These are phyloP conservation scores for Buceros bicornis DNA, from an alignment of 2,797 vertebrate species.

Conservation along the genomic window DNA sequence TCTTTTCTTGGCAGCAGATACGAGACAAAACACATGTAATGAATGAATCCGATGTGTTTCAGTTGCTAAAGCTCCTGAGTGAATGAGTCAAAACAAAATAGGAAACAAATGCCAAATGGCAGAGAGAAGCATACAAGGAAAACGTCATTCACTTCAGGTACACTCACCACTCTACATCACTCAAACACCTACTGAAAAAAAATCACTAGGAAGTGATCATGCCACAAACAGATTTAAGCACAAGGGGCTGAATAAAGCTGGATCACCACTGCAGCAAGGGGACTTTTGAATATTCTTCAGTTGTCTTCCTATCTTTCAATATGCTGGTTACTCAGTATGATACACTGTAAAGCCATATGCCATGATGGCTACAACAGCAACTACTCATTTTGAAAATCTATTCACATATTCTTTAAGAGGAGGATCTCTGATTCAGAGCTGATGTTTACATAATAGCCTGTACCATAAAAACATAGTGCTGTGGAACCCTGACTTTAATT, in stretches of 20 bases:
- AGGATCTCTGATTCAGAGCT: not conserved
- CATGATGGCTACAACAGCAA: not conserved
- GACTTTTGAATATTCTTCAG: not conserved
- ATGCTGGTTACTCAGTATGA: not conserved
- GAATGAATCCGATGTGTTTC: not conserved
- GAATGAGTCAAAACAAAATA: not conserved
- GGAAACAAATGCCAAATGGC: constrained; percentile 18
- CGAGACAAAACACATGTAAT: not conserved
- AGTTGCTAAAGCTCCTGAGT: not conserved
- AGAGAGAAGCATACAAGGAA: not conserved
- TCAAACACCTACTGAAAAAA: not conserved
- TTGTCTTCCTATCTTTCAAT: not conserved
- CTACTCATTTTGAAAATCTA: not conserved
- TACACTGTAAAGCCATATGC: not conserved
- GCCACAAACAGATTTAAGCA: not conserved
- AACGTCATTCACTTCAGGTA: not conserved
- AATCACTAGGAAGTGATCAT: not conserved
- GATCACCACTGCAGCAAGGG: not conserved
- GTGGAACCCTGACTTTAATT: not conserved
- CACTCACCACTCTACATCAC: not conserved
- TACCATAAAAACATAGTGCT: not conserved
- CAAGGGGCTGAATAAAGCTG: not conserved
- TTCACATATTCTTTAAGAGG: not conserved
- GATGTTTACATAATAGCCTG: not conserved
- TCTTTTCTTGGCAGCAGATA: not conserved